A percentile compares a stretch with the other conserved stretches of the same genome.
Evolutionary conservation across 2,113 vertebrate genomes (phyloP).

Genomic region (Eulemur rufifrons): DNA sequence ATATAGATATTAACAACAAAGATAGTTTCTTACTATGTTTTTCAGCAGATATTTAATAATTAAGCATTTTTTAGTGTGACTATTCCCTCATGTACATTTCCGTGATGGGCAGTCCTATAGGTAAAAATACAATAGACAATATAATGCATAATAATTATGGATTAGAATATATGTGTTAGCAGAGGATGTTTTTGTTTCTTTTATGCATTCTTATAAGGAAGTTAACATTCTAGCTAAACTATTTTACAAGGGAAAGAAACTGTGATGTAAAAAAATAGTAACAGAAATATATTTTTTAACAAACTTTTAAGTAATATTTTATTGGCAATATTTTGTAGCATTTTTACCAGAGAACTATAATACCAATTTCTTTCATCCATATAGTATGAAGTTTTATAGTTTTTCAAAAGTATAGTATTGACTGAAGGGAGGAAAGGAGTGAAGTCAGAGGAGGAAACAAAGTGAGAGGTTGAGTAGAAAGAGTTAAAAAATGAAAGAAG

Average conservation of each 20-base stretch:
- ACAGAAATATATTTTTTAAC: background rate
- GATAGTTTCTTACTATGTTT: background rate
- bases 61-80: background rate
- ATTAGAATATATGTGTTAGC: background rate
- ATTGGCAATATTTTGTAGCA: background rate
- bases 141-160: background rate
- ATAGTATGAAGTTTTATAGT: background rate
- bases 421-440: background rate
- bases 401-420: background rate
- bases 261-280: background rate
- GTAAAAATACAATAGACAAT: background rate
- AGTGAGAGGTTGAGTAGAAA: background rate
- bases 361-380: background rate
- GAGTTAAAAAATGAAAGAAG: background rate
- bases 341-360: background rate
- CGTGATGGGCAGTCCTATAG: background rate
- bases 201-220: background rate
- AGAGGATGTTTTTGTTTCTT: background rate
- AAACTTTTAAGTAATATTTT: background rate
- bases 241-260: background rate
- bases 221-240: background rate
- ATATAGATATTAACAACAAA: background rate
- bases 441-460: background rate
- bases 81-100: background rate
- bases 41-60: background rate